phyloP scores from a whole-genome alignment of 30 jellyfish, hydroid and myxozoan genomes.

The Pelagia noctiluca region DNA sequence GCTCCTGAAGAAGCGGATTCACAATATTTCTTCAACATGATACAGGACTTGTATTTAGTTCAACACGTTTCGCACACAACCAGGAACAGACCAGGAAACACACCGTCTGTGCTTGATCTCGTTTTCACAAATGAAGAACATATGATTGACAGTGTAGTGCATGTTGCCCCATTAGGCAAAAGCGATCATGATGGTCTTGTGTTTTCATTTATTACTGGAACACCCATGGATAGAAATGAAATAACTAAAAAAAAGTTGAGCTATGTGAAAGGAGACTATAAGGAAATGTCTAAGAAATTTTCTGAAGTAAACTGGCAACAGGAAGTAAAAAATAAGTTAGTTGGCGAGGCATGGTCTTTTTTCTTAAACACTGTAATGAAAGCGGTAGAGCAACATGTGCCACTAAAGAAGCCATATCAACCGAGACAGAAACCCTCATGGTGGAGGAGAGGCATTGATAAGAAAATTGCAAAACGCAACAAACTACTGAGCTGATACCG shows the following conservation, averaged over 20 bases:
- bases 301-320: conserved; percentile 5
- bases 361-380: not conserved
- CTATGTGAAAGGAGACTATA: not conserved
- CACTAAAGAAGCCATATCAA: not conserved
- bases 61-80: conserved; percentile 1
- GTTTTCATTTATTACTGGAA: not conserved
- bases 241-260: not conserved
- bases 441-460: conserved; percentile 5
- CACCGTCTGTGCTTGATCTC: conserved; percentile 22
- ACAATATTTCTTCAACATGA: not conserved
- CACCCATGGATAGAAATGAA: not conserved
- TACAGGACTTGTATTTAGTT: not conserved
- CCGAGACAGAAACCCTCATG: conserved; percentile 1
- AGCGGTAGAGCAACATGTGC: not conserved
- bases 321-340: not conserved
- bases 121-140: conserved; percentile 12
- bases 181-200: conserved; percentile 19
- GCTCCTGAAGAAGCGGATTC: too few relatives aligned
- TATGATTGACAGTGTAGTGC: not conserved
- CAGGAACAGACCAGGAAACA: conserved; percentile 15
- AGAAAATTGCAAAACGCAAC: not conserved
- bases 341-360: not conserved
- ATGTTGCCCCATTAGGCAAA: conserved; percentile 12
- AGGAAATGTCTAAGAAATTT: not conserved
- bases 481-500: too few relatives aligned